Conservation (phyloP, 1,140 invertebrate species). For the Lethocerus indicus region DNA sequence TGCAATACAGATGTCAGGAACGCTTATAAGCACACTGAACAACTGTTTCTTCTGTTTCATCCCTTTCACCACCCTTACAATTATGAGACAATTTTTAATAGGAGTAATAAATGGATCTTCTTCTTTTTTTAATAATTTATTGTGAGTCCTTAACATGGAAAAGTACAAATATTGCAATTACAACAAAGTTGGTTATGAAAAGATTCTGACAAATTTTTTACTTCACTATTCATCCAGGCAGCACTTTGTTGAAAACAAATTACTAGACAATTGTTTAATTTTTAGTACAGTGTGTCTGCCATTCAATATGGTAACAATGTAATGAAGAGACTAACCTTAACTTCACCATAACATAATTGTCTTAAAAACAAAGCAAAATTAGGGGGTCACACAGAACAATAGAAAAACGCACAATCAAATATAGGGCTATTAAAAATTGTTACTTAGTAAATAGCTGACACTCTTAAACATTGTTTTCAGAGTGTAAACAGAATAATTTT, state of each 20-base stretch:
- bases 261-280: no score
- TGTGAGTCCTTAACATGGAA: conserved; percentile 19
- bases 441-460: conserved; percentile 4
- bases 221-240: conserved; percentile 10
- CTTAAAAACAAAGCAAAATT: conserved; percentile 12
- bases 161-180: conserved; percentile 20
- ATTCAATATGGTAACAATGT: conserved; percentile 17
- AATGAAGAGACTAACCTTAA: conserved; percentile 16
- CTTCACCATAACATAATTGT: conserved; percentile 14
- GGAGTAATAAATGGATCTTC: no score
- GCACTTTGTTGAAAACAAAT: conserved; percentile 5
- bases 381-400: conserved; percentile 15
- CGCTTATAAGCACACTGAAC: no score
- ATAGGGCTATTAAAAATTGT: neutral
- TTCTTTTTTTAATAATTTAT: conserved; percentile 19
- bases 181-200: conserved; percentile 18
- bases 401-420: conserved; percentile 9
- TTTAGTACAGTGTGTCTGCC: no score
- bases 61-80: no score
- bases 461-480: conserved; percentile 1
- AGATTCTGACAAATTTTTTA: conserved; percentile 14
- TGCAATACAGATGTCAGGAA: no score
- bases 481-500: no score
- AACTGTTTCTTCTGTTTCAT: no score
- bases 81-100: no score